Evolutionary conservation across 2,113 vertebrate genomes (phyloP).

Genomic region (Oncorhynchus nerka): DNA sequence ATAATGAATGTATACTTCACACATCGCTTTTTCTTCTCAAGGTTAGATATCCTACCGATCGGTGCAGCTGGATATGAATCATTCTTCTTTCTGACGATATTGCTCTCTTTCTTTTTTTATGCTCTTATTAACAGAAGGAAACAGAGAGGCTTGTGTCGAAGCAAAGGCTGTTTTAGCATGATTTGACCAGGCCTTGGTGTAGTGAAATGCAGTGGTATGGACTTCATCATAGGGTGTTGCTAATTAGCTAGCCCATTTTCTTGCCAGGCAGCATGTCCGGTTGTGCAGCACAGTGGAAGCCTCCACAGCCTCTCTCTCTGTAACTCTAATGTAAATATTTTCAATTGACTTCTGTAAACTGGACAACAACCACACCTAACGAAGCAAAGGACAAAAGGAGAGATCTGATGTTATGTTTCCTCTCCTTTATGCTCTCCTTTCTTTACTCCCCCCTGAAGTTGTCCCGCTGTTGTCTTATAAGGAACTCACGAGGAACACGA

Average conservation of each 20-base stretch:
- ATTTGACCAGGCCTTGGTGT: constrained; percentile 47
- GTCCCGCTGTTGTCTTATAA: constrained; percentile 19
- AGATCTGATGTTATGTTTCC: constrained; percentile 51
- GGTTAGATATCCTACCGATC: background rate
- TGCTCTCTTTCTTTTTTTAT: background rate
- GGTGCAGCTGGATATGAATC: background rate
- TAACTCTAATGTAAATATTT: constrained; percentile 71
- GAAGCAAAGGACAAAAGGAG: constrained; percentile 47
- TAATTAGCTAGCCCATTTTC: constrained; percentile 54
- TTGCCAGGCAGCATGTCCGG: constrained; percentile 51
- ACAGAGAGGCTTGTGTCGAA: background rate
- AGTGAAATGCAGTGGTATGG: constrained; percentile 51
- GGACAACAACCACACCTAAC: constrained; percentile 58
- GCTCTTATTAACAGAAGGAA: background rate
- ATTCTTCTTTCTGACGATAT: background rate
- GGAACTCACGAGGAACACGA: background rate
- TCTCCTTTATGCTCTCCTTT: constrained; percentile 12
- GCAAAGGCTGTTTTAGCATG: constrained; percentile 3
- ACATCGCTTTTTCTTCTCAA: background rate
- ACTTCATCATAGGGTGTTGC: constrained; percentile 57
- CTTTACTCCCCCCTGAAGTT: constrained; percentile 10
- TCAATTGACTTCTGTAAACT: constrained; percentile 63
- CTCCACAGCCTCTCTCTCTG: constrained; percentile 16
- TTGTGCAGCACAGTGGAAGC: constrained; percentile 30
- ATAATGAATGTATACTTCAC: too few relatives aligned